Conservation (phyloP, 92 coral and sea anemone genomes). For the Actinostola sp. region DNA sequence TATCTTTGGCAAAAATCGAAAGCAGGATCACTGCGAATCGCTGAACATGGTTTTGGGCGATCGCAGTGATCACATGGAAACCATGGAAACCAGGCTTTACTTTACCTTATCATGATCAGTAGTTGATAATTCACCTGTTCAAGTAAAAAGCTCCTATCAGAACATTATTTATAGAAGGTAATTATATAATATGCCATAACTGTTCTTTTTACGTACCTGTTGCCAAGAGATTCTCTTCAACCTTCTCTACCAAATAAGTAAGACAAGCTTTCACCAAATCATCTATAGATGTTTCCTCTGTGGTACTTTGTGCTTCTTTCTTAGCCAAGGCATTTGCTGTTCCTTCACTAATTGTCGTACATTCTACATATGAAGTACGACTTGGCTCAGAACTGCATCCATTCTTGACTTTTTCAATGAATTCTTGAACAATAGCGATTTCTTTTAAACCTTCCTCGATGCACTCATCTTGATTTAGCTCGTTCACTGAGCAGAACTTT, state of each 20-base stretch:
- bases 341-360: neutral
- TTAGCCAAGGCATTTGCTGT: neutral
- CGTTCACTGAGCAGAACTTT: neutral
- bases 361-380: neutral
- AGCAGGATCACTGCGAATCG: no score
- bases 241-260: neutral
- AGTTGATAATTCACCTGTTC: no score
- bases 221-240: neutral
- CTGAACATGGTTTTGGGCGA: no score
- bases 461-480: neutral
- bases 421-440: neutral
- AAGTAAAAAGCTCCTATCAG: no score
- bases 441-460: neutral
- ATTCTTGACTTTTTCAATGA: neutral
- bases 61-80: no score
- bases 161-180: no score
- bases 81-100: no score
- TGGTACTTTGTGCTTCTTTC: no score
- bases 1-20: no score
- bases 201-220: neutral
- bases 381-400: neutral
- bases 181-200: no score
- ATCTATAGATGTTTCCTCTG: no score
- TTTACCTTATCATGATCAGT: no score
- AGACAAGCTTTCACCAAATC: neutral